These are phyloP conservation scores for Chrysoperla carnea DNA, from an alignment of 1,140 invertebrate genomes.

Conservation along the genomic window DNA sequence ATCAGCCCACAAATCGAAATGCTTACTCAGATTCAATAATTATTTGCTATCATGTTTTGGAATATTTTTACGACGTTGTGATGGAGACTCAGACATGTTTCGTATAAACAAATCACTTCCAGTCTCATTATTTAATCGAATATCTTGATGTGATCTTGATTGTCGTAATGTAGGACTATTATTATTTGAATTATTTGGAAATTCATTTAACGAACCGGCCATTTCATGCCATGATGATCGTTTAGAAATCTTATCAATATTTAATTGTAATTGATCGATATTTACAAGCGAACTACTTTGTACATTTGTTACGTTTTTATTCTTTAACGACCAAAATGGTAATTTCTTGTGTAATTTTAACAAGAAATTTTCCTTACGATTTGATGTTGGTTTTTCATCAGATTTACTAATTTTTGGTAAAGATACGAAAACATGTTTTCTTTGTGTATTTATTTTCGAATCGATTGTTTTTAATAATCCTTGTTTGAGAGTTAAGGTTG, in stretches of 20 bases:
- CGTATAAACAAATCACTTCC: slow-evolving; percentile 9
- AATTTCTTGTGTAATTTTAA: slow-evolving; percentile 2
- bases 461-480: slow-evolving; percentile 15
- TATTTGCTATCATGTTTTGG: no score
- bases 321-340: slow-evolving; percentile 2
- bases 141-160: neutral
- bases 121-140: slow-evolving; percentile 5
- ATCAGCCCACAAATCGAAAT: no score
- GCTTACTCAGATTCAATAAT: no score
- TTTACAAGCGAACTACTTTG: neutral
- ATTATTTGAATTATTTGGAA: no score
- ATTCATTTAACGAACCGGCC: neutral
- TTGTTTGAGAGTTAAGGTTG: slow-evolving; percentile 18
- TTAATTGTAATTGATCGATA: slow-evolving; percentile 1
- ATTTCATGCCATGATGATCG: slow-evolving; percentile 8
- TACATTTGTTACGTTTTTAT: slow-evolving; percentile 1
- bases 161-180: no score
- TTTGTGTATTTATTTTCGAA: slow-evolving; percentile 8
- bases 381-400: slow-evolving; percentile 12
- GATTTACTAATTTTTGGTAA: neutral
- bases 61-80: slow-evolving; percentile 7
- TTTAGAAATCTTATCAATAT: slow-evolving; percentile 5
- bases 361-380: slow-evolving; percentile 5
- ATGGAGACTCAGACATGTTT: slow-evolving; percentile 9
- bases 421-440: slow-evolving; percentile 12